Base-by-base conservation (phyloP, 2,797 vertebrate genomes). In the Parauchenoglanis punctatus region DNA sequence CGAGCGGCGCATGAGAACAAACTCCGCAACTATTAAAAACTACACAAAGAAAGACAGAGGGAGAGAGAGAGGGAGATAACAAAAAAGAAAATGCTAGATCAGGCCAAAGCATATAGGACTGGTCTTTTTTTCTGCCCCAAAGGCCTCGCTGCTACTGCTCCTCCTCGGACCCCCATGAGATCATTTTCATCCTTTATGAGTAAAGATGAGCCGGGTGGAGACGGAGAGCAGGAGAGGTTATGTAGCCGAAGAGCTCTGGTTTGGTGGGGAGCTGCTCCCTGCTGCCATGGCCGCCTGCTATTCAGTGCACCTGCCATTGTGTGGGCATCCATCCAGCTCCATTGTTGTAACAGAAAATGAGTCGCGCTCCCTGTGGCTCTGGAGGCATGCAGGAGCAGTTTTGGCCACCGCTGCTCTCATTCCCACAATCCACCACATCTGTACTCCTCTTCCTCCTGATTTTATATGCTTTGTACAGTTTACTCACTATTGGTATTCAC, bases 221-320 rank as follows among this genome's bases (percentile, higher is more conserved):
- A 88, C 80, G 86, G 94, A 95, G 94, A 90, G 87, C 85, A 81
- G 94, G 92, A 95, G 94, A 96, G 95, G 95, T 96, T 96, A 95
- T 90, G 89, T 93, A 94, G 94, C 93, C 92, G 93, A 92, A 91
- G 93, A 91, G 91, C 90, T 87, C 25, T 90, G 92, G 91, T 93
- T 92, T 94, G 82, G 13, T 91, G 92, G 93, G 92, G 92, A 92
- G 93, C 93, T 93, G 94, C 94, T 94, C 95, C 94, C 93, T 72
- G 91, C 94, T 93, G 92, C 92, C 92, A 94, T 93, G 93, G 90
- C 93, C 93, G 93, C 94, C 94, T 93, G 92, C 94, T 94, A 95
- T 95, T 95, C 94, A 94, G 46, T 93, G 94, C 95, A 96, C 95
- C 95, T 96, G 95, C 95, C 94, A 95, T 95, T 95, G 94, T 96